phyloP scores from a whole-genome alignment of 1,140 invertebrate species.

The Drosophila nigrodunni region DNA sequence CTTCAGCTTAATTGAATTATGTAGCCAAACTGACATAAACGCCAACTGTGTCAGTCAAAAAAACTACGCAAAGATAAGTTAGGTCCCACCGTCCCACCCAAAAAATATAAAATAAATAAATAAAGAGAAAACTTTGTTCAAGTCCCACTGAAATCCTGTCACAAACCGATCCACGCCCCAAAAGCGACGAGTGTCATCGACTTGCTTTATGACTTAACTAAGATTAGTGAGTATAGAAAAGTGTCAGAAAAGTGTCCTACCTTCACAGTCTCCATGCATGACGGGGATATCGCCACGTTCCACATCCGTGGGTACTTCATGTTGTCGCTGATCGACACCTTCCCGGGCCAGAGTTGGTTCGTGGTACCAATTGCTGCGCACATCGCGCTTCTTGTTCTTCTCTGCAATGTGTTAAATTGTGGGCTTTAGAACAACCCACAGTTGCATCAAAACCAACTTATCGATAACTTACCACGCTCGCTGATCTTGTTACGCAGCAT shows the following conservation, averaged over 20 bases:
- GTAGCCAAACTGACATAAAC: constrained; percentile 59
- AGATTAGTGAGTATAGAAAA: constrained; percentile 27
- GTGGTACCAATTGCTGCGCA: constrained; percentile 82
- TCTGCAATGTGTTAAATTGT: constrained; percentile 55
- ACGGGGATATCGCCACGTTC: constrained; percentile 91
- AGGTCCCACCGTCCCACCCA: constrained; percentile 28
- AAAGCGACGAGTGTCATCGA: constrained; percentile 39
- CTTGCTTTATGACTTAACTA: constrained; percentile 62
- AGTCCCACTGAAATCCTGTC: constrained; percentile 43
- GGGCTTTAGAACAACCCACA: constrained; percentile 44
- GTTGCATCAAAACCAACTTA: constrained; percentile 13
- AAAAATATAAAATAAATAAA: not conserved
- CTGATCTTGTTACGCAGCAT: constrained; percentile 81
- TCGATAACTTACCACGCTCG: constrained; percentile 73
- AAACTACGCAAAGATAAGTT: constrained; percentile 53
- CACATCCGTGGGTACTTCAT: constrained; percentile 79
- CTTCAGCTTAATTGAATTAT: constrained; percentile 71
- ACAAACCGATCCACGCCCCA: constrained; percentile 36
- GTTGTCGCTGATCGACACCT: constrained; percentile 67
- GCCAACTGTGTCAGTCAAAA: constrained; percentile 60
- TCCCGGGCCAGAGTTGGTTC: constrained; percentile 66
- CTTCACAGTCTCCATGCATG: constrained; percentile 88
- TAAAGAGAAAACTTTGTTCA: constrained; percentile 9
- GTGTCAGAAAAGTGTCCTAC: constrained; percentile 76
- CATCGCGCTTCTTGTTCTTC: constrained; percentile 84